Conservation (phyloP, 2,888 invertebrate species). For the Blomia tropicalis region DNA sequence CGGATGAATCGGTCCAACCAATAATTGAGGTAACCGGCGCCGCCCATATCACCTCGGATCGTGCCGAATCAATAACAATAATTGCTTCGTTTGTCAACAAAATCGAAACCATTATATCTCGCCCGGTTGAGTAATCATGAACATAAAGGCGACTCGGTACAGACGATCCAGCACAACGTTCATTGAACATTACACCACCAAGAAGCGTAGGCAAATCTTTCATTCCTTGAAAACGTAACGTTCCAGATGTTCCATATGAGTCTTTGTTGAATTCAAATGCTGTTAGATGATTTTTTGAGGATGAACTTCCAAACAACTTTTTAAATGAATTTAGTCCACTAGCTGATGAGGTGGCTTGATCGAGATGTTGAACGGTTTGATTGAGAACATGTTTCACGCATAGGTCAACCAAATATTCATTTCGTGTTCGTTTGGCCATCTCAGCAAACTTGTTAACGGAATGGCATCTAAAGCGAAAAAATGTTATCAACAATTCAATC, state of each 20-base stretch:
- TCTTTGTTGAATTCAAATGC: background rate
- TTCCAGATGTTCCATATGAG: background rate
- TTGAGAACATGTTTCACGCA: constrained; percentile 65
- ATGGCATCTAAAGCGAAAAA: constrained; percentile 54
- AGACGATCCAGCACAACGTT: constrained; percentile 14
- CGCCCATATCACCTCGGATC: constrained; percentile 66
- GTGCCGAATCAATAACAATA: constrained; percentile 65
- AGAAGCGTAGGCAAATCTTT: constrained; percentile 68
- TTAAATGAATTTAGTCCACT: constrained; percentile 10
- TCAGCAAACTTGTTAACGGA: constrained; percentile 50
- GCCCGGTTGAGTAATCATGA: constrained; percentile 1
- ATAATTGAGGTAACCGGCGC: constrained; percentile 66
- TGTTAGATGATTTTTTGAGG: background rate
- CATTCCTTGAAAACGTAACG: constrained; percentile 34
- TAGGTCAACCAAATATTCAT: constrained; percentile 86
- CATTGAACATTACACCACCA: constrained; percentile 50
- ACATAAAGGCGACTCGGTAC: constrained; percentile 3
- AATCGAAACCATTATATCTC: background rate
- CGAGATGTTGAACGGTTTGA: constrained; percentile 50
- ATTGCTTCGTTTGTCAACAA: constrained; percentile 57
- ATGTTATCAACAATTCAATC: constrained; percentile 40
- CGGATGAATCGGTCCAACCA: constrained; percentile 41
- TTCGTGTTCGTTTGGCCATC: constrained; percentile 85
- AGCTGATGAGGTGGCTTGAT: background rate
- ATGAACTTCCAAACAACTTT: background rate